Percentiles rank a stretch among this genome's conserved stretches.
phyloP scores from a whole-genome alignment of 2,888 invertebrate genomes.

The Archips crataeganus region DNA sequence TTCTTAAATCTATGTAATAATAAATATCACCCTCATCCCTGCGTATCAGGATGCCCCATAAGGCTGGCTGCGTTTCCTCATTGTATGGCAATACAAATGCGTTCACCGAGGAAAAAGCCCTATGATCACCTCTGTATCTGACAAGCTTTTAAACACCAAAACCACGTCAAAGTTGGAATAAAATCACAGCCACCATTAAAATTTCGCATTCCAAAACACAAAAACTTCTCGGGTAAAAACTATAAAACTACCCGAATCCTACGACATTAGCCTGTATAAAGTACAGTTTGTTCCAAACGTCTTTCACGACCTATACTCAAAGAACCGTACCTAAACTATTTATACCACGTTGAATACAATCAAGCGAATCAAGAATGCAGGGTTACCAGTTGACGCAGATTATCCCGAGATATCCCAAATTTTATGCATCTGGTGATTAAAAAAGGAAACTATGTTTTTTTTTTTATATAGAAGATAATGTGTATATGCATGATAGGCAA shows the following conservation, averaged over 20 bases:
- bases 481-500: too few relatives aligned
- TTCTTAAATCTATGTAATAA: background rate
- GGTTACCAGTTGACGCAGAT: background rate
- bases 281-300: background rate
- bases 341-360: constrained; percentile 25
- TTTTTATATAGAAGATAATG: too few relatives aligned
- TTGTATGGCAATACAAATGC: too few relatives aligned
- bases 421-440: background rate
- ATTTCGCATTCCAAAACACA: background rate
- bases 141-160: too few relatives aligned
- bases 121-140: too few relatives aligned
- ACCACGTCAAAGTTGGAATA: background rate
- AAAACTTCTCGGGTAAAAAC: background rate
- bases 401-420: background rate
- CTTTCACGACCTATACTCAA: background rate
- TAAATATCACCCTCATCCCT: too few relatives aligned
- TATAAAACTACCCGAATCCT: background rate
- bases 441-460: too few relatives aligned
- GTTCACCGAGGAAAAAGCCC: too few relatives aligned
- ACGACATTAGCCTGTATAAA: background rate
- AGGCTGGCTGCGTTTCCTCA: too few relatives aligned
- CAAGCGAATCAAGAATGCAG: background rate
- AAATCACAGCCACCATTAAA: background rate
- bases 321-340: constrained; percentile 16
- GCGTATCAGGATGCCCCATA: too few relatives aligned